Evolutionary conservation across 2,113 vertebrate genomes (phyloP), one percentile per base, ranked within the genome.

Genomic region (Sisor rabdophorus): DNA sequence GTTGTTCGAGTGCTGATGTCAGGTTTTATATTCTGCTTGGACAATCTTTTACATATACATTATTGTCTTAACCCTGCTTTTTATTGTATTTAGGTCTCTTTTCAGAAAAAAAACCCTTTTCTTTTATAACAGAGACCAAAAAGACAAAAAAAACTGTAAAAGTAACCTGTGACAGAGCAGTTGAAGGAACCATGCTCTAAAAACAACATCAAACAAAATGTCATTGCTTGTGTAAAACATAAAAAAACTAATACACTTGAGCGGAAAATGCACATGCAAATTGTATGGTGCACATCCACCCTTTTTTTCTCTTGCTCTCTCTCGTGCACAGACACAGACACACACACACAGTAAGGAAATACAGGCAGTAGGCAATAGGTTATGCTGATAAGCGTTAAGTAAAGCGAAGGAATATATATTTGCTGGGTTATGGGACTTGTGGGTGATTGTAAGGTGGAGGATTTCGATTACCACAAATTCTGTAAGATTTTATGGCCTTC

Each of bases 361-460:
- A 87, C 83, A 83, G 79, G 86, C 53, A 88, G 88, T 88, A 88
- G 90, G 90, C n/a, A n/a, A 91, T 90, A 87, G 88, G 87, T 81
- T 82, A 78, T 79, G 76, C 86, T 88, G 90, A 91, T 91, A 92
- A 74, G 76, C 47, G 22, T 67, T 82, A 74, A 83, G 86, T 20
- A 61, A 61, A 60, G 86, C 85, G 83, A 85, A 81, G 78, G 86
- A 89, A 87, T 85, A 84, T 87, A 89, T 90, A 91, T 91, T 84
- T 87, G 84, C 76, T n/a, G 85, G 90, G 86, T 91, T 90, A 92
- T 91, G 88, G 80, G 90, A 90, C 90, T 91, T 90, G 85, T 54
- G 82, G 71, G 68, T 82, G 88, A 87, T 88, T 89, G 89, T 88
- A 84, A 83, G 81, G 77, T 73, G 77, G 47, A 52, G 69, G 69